Percentiles rank a stretch among this genome's conserved stretches.
Conservation (phyloP, 2,113 vertebrate genomes). For the Harpagus bidentatus region DNA sequence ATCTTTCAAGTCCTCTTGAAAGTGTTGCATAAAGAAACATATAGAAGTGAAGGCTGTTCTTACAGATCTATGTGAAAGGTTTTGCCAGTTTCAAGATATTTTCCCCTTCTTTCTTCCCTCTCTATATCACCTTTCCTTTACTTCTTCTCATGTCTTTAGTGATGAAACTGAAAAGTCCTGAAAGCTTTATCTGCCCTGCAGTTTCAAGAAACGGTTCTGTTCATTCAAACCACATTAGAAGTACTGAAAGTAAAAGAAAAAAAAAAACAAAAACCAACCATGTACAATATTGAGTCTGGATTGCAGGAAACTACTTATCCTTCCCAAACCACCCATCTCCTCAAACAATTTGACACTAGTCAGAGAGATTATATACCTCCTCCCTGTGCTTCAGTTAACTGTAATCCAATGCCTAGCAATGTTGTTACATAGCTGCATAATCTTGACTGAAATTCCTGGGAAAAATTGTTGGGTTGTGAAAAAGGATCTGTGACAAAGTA, state of each 20-base stretch:
- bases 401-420: neutral
- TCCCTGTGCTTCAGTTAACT: neutral
- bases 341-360: neutral
- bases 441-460: neutral
- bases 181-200: neutral
- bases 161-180: neutral
- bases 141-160: neutral
- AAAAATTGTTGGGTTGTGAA: neutral
- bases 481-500: neutral
- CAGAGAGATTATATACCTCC: neutral
- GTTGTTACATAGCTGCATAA: neutral
- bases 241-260: neutral
- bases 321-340: neutral
- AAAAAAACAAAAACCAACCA: neutral
- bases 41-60: neutral
- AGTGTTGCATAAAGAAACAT: neutral
- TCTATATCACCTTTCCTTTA: neutral
- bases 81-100: neutral
- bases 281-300: neutral
- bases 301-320: neutral
- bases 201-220: neutral
- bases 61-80: neutral
- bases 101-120: neutral
- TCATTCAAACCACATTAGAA: neutral
- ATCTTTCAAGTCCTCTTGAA: neutral